These are phyloP conservation scores for Rhamnusium bicolor DNA, from an alignment of 2,888 invertebrate genomes.

Conservation along the genomic window DNA sequence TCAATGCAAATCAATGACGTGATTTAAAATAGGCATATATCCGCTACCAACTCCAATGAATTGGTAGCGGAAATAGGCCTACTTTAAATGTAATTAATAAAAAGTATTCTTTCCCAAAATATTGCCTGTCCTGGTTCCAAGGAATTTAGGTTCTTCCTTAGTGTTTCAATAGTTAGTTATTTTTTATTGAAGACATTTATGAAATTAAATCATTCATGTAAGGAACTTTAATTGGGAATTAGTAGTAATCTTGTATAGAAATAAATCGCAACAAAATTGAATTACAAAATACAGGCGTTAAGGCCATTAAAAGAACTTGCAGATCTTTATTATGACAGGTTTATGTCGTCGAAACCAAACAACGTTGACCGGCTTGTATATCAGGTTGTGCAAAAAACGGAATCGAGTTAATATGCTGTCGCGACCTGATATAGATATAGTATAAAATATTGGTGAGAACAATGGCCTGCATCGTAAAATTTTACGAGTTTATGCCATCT, in stretches of 20 bases:
- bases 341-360: conserved; percentile 47
- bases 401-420: conserved; percentile 36
- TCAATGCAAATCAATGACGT: no score
- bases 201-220: neutral
- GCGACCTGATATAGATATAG: conserved; percentile 59
- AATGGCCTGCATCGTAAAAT: conserved; percentile 65
- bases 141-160: neutral
- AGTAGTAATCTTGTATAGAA: conserved; percentile 30
- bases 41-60: no score
- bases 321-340: conserved; percentile 64
- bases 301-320: conserved; percentile 53
- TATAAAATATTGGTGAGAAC: conserved; percentile 67
- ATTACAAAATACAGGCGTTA: conserved; percentile 48
- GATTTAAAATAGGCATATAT: no score
- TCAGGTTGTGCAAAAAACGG: conserved; percentile 24
- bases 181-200: neutral
- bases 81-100: no score
- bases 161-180: neutral
- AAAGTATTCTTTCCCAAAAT: no score
- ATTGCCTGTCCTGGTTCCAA: no score
- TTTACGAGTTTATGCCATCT: conserved; percentile 61
- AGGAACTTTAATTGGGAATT: conserved; percentile 31
- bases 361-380: conserved; percentile 7
- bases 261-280: conserved; percentile 46
- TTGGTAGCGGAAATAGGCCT: no score